A percentile compares a stretch with the other conserved stretches of the same genome.
These are phyloP conservation scores for Sesia apiformis DNA, from an alignment of 2,888 invertebrate genomes.

Conservation along the genomic window DNA sequence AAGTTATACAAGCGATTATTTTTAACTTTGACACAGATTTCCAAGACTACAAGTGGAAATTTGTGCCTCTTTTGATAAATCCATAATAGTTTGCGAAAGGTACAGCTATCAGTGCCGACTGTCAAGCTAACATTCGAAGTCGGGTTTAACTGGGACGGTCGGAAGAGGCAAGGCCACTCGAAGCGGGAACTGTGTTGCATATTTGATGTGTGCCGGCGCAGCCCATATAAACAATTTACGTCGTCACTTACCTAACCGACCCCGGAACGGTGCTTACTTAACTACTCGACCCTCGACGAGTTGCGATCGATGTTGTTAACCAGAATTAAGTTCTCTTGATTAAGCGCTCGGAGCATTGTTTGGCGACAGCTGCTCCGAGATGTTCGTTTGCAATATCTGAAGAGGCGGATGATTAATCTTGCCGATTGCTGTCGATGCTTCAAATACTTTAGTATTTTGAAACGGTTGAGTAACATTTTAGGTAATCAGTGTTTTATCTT, in stretches of 20 bases:
- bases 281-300: not conserved
- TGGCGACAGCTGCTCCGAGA: too few species aligned
- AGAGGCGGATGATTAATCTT: too few species aligned
- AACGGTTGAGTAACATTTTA: too few species aligned
- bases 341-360: slow-evolving; percentile 11
- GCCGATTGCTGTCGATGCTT: too few species aligned
- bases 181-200: slow-evolving; percentile 33
- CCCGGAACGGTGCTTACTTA: slow-evolving; percentile 32
- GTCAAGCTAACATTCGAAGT: not conserved
- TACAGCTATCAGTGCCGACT: not conserved
- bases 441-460: too few species aligned
- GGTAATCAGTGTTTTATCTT: too few species aligned
- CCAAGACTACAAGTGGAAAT: not conserved
- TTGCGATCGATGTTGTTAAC: slow-evolving; percentile 36
- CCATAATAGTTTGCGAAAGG: not conserved
- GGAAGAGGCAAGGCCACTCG: slow-evolving; percentile 13
- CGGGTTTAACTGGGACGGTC: not conserved
- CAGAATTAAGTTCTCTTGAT: slow-evolving; percentile 25
- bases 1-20: not conserved
- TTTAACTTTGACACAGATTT: not conserved
- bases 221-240: slow-evolving; percentile 50
- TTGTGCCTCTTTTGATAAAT: not conserved
- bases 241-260: slow-evolving; percentile 39
- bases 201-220: slow-evolving; percentile 46
- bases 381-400: too few species aligned